Base-by-base conservation (phyloP, 2,797 vertebrate genomes). In the Sebastes hubbsi region DNA sequence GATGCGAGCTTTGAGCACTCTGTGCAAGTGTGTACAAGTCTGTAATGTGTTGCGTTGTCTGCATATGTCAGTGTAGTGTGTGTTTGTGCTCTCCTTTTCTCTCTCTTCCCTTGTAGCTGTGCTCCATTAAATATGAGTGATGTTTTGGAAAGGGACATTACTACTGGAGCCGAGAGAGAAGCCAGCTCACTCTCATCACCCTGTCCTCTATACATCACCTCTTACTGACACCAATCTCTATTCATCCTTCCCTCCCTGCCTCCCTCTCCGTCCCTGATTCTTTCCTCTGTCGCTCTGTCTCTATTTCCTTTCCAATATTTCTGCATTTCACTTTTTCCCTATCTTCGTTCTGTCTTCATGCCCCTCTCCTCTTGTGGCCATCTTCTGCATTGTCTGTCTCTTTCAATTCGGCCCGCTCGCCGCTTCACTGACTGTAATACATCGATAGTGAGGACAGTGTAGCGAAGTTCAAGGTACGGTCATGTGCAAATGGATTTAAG, bases 41-140 rank as follows among this genome's bases (percentile, higher is more conserved):
- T 84, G 72, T 80, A 82, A 86, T 84, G 76, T 71, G 71, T 59
- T 66, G 74, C 27, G 13, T 49, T 84, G 80, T 87, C 73, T 82
- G 71, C 81, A 76, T 81, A 74, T 66, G 78, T 84, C 87, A 68
- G 2, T 18, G 77, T 56, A 38, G 75, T 24, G 63, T 61, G 60
- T 80, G 70, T 75, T 85, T 76, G 68, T 55, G 66, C 74, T 87
- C 78, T 88, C 80, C 77, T 81, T 85, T 85, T 81, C 77, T 85
- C 80, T 87, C 82, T 72, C 84, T 85, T 87, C 79, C 85, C 77
- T 85, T 84, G 84, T 90, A 88, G 88, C 89, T 72, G 81, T 86
- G 84, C 88, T 91, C 93, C 93, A 95, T 94, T 95, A 94, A 94
- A 95, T 94, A 93, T 94, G 92, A 94, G 91, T 89, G 91, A 95